Percentiles rank a stretch among this genome's conserved stretches.
Evolutionary conservation across 2,113 vertebrate genomes (phyloP).

Genomic region (Misgurnus mizolepis): DNA sequence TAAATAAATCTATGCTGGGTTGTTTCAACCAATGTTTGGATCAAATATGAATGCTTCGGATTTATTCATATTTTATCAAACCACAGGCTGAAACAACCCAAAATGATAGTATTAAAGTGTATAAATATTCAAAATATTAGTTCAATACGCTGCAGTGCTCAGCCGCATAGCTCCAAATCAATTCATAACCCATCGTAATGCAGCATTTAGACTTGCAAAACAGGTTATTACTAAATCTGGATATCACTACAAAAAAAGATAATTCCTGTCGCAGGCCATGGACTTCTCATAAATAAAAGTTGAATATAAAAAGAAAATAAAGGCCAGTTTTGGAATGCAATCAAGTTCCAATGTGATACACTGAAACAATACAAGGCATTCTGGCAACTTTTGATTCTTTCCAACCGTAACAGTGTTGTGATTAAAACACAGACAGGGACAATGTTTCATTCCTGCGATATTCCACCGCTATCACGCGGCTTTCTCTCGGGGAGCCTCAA

Average conservation of each 20-base stretch:
- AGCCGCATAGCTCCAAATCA: slow-evolving; percentile 20
- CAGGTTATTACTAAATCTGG: slow-evolving; percentile 40
- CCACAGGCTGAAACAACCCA: no score
- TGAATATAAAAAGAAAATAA: slow-evolving; percentile 6
- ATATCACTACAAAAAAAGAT: slow-evolving; percentile 36
- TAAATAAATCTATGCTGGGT: no score
- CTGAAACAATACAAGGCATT: background rate
- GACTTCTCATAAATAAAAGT: slow-evolving; percentile 46
- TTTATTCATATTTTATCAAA: no score
- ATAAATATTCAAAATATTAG: slow-evolving; percentile 13
- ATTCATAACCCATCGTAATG: slow-evolving; percentile 30
- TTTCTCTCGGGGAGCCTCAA: slow-evolving; percentile 35
- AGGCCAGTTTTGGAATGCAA: slow-evolving; percentile 17
- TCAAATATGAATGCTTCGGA: no score
- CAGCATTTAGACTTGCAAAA: slow-evolving; percentile 40
- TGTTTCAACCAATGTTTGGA: no score
- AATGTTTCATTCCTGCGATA: background rate
- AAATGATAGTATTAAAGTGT: background rate
- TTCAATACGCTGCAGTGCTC: background rate
- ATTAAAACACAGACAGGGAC: slow-evolving; percentile 27
- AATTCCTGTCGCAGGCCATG: slow-evolving; percentile 45
- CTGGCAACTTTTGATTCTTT: slow-evolving; percentile 18
- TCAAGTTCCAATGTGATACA: slow-evolving; percentile 8
- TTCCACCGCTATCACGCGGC: slow-evolving; percentile 1
- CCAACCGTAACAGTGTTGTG: background rate